These are phyloP conservation scores for Drosophila insularis DNA, from an alignment of 1,140 invertebrate species.

Conservation along the genomic window DNA sequence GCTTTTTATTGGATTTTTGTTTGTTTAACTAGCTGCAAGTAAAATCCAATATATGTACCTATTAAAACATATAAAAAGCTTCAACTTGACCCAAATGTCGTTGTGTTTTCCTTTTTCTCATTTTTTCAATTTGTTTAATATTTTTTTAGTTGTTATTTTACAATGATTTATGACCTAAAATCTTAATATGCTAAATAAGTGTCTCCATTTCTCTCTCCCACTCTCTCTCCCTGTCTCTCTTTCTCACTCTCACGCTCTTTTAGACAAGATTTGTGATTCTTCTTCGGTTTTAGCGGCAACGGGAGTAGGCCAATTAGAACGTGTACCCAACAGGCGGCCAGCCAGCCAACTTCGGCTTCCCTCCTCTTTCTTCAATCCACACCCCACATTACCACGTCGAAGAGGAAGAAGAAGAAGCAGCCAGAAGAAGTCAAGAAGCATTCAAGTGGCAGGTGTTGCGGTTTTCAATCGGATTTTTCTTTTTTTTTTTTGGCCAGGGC, in stretches of 20 bases:
- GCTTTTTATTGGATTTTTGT: slow-evolving; percentile 56
- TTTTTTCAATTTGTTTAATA: slow-evolving; percentile 9
- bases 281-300: neutral
- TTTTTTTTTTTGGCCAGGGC: slow-evolving; percentile 19
- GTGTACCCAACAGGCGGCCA: neutral
- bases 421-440: too few relatives aligned
- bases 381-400: neutral
- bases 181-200: neutral
- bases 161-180: slow-evolving; percentile 26
- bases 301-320: slow-evolving; percentile 62
- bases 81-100: slow-evolving; percentile 65
- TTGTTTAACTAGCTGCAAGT: slow-evolving; percentile 56
- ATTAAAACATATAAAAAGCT: slow-evolving; percentile 30
- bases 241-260: slow-evolving; percentile 22
- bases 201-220: neutral
- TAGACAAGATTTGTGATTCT: slow-evolving; percentile 26
- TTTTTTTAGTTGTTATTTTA: neutral
- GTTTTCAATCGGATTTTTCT: slow-evolving; percentile 31
- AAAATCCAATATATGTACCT: slow-evolving; percentile 11
- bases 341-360: slow-evolving; percentile 5
- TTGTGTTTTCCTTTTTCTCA: neutral
- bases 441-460: slow-evolving; percentile 56
- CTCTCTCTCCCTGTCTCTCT: neutral
- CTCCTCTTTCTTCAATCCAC: neutral
- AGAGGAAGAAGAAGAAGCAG: too few relatives aligned